Conservation (phyloP, 2,888 invertebrate species). For the Orgyia antiqua region DNA sequence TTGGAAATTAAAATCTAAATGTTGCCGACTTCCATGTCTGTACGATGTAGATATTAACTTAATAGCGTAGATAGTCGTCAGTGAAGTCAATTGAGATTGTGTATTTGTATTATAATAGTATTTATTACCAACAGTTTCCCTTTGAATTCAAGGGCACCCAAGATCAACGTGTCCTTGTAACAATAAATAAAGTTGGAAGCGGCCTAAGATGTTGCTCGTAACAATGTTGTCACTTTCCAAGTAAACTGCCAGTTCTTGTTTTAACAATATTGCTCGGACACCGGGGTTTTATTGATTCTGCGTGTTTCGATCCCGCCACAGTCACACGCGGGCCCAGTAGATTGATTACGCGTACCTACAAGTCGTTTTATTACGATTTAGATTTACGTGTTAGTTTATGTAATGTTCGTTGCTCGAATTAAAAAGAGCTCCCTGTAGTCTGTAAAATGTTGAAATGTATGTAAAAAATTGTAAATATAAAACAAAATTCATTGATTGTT, state of each 20-base stretch:
- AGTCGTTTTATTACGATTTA: conserved; percentile 74
- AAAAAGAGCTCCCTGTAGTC: conserved; percentile 77
- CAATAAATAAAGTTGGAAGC: conserved; percentile 60
- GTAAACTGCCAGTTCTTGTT: conserved; percentile 64
- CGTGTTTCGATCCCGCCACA: conserved; percentile 57
- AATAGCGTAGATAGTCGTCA: conserved; percentile 57
- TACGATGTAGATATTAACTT: conserved; percentile 58
- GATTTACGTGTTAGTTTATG: conserved; percentile 77
- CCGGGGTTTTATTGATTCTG: conserved; percentile 73
- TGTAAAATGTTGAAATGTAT: conserved; percentile 77
- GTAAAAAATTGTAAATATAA: conserved; percentile 77
- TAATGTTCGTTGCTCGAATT: conserved; percentile 78
- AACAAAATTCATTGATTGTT: conserved; percentile 64
- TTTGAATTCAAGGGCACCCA: conserved; percentile 47
- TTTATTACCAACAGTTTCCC: conserved; percentile 29
- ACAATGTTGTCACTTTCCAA: conserved; percentile 53
- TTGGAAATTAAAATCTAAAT: conserved; percentile 23
- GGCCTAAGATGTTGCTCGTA: conserved; percentile 67
- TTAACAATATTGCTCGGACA: conserved; percentile 42
- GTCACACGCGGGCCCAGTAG: conserved; percentile 58
- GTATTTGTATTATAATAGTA: conserved; percentile 45
- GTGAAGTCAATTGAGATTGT: conserved; percentile 57
- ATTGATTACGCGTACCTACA: conserved; percentile 64
- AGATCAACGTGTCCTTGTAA: conserved; percentile 66
- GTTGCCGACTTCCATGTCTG: conserved; percentile 44